Conservation (phyloP, 2,797 vertebrate species). For the Lutra lutra region DNA sequence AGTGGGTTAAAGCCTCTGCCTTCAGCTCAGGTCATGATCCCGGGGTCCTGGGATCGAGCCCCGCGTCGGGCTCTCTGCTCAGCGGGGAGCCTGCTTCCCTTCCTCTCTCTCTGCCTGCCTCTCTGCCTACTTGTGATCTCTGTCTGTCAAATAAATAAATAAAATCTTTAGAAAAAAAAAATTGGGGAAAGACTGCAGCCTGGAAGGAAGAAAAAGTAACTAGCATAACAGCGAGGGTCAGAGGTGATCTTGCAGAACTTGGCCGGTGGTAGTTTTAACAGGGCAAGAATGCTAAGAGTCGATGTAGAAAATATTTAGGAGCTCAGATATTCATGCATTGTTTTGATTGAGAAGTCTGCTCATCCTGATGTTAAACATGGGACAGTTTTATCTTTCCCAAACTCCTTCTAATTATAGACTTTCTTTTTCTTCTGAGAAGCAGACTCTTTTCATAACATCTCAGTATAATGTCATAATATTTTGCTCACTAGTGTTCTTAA, state of each 20-base stretch:
- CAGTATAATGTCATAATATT: conserved; percentile 1
- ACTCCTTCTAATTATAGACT: conserved; percentile 39
- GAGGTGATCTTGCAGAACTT: neutral
- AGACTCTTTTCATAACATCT: neutral
- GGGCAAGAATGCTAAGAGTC: neutral
- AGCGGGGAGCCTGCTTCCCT: no score
- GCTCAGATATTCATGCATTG: neutral
- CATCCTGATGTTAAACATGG: neutral
- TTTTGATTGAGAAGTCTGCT: neutral
- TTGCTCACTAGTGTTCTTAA: neutral
- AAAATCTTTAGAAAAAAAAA: no score
- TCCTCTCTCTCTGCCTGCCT: no score
- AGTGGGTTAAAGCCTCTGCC: no score
- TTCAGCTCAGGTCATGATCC: no score
- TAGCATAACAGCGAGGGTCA: neutral
- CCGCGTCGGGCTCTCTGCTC: no score
- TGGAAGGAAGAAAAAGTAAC: neutral
- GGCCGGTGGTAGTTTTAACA: neutral
- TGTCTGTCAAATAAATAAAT: no score
- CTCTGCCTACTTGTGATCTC: no score
- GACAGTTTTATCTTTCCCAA: neutral
- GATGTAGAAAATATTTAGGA: neutral
- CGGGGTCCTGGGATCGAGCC: no score
- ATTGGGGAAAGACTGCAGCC: neutral
- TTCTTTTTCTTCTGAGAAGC: neutral